Percentiles rank a stretch among this genome's conserved stretches.
These are phyloP conservation scores for Nyctibius grandis DNA, from an alignment of 2,797 vertebrate species.

Conservation along the genomic window DNA sequence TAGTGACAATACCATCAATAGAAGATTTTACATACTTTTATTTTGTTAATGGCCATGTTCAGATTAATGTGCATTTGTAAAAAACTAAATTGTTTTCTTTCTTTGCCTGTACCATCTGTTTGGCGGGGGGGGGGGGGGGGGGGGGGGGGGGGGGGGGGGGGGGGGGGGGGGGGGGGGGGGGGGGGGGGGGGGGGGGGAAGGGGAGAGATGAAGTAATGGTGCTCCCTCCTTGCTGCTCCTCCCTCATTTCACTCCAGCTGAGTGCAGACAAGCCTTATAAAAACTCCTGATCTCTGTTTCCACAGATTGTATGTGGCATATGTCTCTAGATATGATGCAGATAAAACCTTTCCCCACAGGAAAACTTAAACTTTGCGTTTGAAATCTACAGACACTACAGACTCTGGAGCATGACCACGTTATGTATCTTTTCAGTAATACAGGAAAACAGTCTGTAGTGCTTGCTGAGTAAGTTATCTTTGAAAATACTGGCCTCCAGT, in stretches of 20 bases:
- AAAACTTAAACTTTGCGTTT: neutral
- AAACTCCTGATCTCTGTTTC: neutral
- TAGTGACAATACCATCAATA: neutral
- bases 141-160: no score
- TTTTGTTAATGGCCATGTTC: neutral
- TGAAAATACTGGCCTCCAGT: neutral
- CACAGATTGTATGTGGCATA: neutral
- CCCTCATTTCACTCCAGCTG: neutral
- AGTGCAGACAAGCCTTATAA: neutral
- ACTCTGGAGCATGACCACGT: neutral
- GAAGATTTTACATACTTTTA: neutral
- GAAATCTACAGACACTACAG: neutral
- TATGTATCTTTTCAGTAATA: neutral
- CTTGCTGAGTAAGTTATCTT: accelerated
- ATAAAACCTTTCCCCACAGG: neutral
- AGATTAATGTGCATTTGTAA: neutral
- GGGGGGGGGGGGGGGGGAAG: no score
- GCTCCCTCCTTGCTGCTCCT: neutral
- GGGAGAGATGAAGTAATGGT: neutral
- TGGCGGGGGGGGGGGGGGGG: neutral
- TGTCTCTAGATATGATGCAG: neutral
- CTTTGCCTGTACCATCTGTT: neutral
- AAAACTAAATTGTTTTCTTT: neutral
- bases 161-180: no score
- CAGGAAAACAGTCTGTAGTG: neutral